Percentiles rank a stretch among this genome's conserved stretches.
Evolutionary conservation across 2,888 invertebrate genomes (phyloP).

Genomic region (Meloe dianella): DNA sequence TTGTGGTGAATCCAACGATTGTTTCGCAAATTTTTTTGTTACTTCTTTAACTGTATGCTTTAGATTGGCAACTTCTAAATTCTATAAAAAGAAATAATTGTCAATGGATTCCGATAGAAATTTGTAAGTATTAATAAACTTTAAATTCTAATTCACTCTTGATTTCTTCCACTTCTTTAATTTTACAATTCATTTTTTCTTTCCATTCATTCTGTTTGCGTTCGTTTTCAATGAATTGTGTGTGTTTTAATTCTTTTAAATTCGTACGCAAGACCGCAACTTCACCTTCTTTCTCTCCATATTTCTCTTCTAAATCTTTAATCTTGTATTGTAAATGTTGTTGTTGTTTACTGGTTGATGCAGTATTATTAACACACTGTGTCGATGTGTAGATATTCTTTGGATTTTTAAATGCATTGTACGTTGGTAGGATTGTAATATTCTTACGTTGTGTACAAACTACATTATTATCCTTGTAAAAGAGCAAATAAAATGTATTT

Average conservation of each 20-base stretch:
- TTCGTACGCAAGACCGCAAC: slow-evolving; percentile 64
- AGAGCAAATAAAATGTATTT: background rate
- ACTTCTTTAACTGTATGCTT: slow-evolving; percentile 60
- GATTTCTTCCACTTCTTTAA: slow-evolving; percentile 60
- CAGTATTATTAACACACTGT: slow-evolving; percentile 20
- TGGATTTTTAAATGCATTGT: slow-evolving; percentile 43
- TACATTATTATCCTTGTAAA: slow-evolving; percentile 20
- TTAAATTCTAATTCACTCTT: slow-evolving; percentile 66
- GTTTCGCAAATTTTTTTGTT: slow-evolving; percentile 28
- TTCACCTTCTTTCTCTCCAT: slow-evolving; percentile 66
- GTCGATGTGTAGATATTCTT: slow-evolving; percentile 37
- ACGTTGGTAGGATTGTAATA: slow-evolving; percentile 42
- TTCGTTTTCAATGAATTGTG: slow-evolving; percentile 58
- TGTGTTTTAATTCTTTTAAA: slow-evolving; percentile 60
- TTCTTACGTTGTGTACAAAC: slow-evolving; percentile 29
- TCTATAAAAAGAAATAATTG: slow-evolving; percentile 61
- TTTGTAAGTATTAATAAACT: slow-evolving; percentile 48
- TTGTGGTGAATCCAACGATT: slow-evolving; percentile 22
- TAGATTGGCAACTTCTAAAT: slow-evolving; percentile 65
- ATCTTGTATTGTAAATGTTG: slow-evolving; percentile 36
- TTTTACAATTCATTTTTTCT: slow-evolving; percentile 59
- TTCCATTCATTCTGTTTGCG: slow-evolving; percentile 63
- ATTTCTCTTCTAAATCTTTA: slow-evolving; percentile 57
- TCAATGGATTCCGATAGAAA: background rate
- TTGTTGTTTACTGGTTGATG: background rate